Base-by-base conservation (phyloP, 2,888 invertebrate species). In the Pachycephus smyrnensis region DNA sequence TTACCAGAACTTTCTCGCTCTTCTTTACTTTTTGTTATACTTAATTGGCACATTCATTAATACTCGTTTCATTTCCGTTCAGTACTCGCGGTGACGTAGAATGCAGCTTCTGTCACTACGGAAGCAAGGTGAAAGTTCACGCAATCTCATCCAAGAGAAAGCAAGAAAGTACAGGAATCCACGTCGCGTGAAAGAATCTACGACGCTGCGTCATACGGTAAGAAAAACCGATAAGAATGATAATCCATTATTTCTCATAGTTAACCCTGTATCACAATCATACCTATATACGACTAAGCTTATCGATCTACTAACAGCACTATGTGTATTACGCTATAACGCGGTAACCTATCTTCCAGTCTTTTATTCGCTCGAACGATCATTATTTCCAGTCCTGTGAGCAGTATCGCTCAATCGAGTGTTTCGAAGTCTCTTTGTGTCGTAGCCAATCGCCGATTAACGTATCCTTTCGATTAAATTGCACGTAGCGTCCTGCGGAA, bases 81-180 rank as follows among this genome's bases (percentile, higher is more conserved):
- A 23, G 55, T 23, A 55, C 23, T 23, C 55, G 23, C 23, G 2
- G 23, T 55, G 55, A 55, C 55, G 55, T 55, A 55, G 55, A 55
- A 6, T 55, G 9, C 55, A 55, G 55, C 55, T 55, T 55, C 55
- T 9, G 55, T 55, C 55, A 55, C 23, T 9, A 23, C 23, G 23
- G 55, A 55, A 55, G 12, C 80, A 80, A 83, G 86, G 85, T 86
- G 86, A 86, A 86, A 86, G 86, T 86, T 85, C 84, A 86, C 75
- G 78, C 73, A 82, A 83, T 82, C 82, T 69, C 69, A 73, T 76
- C 79, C 76, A 76, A 75, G 85, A 83, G 85, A 85, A 85, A 85
- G 85, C 84, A 77, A 84, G 82, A 86, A 85, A 86, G 55, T 55
- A 1, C 9, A 55, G 23, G 55, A 55, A 55, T 55, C 6, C 23